phyloP scores from a whole-genome alignment of 2,888 invertebrate genomes.

The Polydrusus cervinus region DNA sequence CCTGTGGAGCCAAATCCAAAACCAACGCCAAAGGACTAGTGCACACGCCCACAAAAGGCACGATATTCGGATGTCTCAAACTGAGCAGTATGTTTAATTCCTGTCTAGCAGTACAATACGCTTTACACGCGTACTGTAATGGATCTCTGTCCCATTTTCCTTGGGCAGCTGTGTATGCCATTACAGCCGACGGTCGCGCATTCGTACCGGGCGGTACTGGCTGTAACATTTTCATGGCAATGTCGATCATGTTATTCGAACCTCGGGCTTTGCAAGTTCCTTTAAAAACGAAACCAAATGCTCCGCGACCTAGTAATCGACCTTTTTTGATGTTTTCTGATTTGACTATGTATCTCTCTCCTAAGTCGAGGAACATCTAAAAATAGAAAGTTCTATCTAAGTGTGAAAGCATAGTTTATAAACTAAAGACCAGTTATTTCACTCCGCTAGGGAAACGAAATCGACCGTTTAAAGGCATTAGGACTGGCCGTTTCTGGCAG shows the following conservation, averaged over 20 bases:
- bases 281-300: slow-evolving; percentile 97
- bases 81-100: slow-evolving; percentile 91
- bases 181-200: slow-evolving; percentile 78
- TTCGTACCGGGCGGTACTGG: slow-evolving; percentile 91
- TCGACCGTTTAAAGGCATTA: too few relatives aligned
- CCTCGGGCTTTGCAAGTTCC: slow-evolving; percentile 80
- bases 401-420: too few relatives aligned
- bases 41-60: slow-evolving; percentile 93
- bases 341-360: slow-evolving; percentile 85
- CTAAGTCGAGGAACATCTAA: slow-evolving; percentile 90
- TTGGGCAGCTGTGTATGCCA: slow-evolving; percentile 72
- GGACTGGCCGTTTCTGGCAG: too few relatives aligned
- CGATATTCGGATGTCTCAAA: slow-evolving; percentile 92
- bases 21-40: slow-evolving; percentile 91
- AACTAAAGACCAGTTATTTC: too few relatives aligned
- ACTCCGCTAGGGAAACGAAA: too few relatives aligned
- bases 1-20: slow-evolving; percentile 92
- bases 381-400: slow-evolving; percentile 29
- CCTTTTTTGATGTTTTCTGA: slow-evolving; percentile 87
- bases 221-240: slow-evolving; percentile 97
- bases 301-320: slow-evolving; percentile 91
- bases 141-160: slow-evolving; percentile 97
- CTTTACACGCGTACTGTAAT: slow-evolving; percentile 92
- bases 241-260: slow-evolving; percentile 76
- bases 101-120: slow-evolving; percentile 96